Conservation (phyloP, 1,140 invertebrate species). For the Calephelis nemesis region DNA sequence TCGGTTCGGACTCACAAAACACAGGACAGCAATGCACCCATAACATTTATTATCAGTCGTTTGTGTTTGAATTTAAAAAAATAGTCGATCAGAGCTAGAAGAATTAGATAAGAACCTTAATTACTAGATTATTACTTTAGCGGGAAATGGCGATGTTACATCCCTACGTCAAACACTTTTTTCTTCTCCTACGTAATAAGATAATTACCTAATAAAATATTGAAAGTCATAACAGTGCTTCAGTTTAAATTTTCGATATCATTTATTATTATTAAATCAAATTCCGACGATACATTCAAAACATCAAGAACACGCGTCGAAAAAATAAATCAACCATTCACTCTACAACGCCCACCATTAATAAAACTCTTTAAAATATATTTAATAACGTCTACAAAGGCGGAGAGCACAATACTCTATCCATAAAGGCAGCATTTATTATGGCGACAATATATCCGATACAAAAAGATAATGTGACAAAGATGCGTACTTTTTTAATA, state of each 20-base stretch:
- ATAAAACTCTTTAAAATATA: slow-evolving; percentile 79
- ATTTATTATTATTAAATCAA: slow-evolving; percentile 17
- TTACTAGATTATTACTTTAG: no score
- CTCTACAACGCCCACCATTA: slow-evolving; percentile 74
- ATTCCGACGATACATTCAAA: slow-evolving; percentile 20
- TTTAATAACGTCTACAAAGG: slow-evolving; percentile 78
- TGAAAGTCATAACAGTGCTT: neutral
- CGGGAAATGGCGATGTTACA: no score
- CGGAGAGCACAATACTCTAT: slow-evolving; percentile 64
- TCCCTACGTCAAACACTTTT: no score
- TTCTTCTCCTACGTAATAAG: no score
- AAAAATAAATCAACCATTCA: slow-evolving; percentile 77
- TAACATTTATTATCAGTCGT: no score
- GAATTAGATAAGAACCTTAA: no score
- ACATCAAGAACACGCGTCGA: slow-evolving; percentile 71
- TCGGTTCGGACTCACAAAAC: no score
- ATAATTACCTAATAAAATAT: no score
- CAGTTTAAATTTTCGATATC: slow-evolving; percentile 5
- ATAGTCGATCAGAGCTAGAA: no score
- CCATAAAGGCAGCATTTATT: slow-evolving; percentile 77
- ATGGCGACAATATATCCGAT: slow-evolving; percentile 77
- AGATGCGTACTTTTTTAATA: slow-evolving; percentile 77
- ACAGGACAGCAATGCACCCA: no score
- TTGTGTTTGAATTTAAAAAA: no score
- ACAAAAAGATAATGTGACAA: slow-evolving; percentile 78